Percentiles rank a stretch among this genome's conserved stretches.
Evolutionary conservation across 2,888 invertebrate species (phyloP).

Genomic region (Nephrotoma flavescens): DNA sequence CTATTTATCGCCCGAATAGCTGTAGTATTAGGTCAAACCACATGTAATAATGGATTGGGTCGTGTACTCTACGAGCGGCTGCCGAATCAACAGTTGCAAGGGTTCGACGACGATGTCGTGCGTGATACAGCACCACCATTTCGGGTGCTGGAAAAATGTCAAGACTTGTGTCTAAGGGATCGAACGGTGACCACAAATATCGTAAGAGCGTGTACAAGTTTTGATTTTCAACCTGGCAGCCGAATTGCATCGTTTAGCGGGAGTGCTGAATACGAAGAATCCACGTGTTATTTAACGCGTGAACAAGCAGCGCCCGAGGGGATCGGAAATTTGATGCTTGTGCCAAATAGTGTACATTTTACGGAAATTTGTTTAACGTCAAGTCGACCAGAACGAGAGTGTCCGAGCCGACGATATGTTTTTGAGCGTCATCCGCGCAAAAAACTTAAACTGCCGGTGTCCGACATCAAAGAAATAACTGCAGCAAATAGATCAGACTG

Average conservation of each 20-base stretch:
- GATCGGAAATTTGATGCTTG: slow-evolving; percentile 74
- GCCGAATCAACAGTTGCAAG: slow-evolving; percentile 78
- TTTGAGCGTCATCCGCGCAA: slow-evolving; percentile 79
- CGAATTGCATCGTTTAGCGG: slow-evolving; percentile 70
- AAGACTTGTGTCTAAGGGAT: slow-evolving; percentile 70
- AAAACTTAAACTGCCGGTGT: slow-evolving; percentile 62
- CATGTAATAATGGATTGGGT: slow-evolving; percentile 80
- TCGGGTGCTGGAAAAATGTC: slow-evolving; percentile 76
- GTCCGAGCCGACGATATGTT: slow-evolving; percentile 74
- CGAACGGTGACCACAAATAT: slow-evolving; percentile 62
- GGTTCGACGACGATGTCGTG: slow-evolving; percentile 79
- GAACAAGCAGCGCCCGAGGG: slow-evolving; percentile 82
- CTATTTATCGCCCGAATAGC: slow-evolving; percentile 11
- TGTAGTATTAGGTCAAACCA: slow-evolving; percentile 47
- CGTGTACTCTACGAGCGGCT: slow-evolving; percentile 77
- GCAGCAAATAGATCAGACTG: slow-evolving; percentile 78
- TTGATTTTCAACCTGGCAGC: slow-evolving; percentile 82
- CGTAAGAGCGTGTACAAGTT: slow-evolving; percentile 72
- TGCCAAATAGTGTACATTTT: slow-evolving; percentile 80
- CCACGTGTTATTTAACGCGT: slow-evolving; percentile 69
- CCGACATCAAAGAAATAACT: slow-evolving; percentile 66
- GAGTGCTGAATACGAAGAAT: slow-evolving; percentile 74
- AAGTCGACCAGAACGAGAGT: slow-evolving; percentile 74
- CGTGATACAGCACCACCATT: slow-evolving; percentile 74
- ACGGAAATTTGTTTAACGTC: slow-evolving; percentile 80